Evolutionary conservation across 2,113 vertebrate species (phyloP), one percentile per base, ranked within the genome.

Genomic region (Pachyramphus minor): DNA sequence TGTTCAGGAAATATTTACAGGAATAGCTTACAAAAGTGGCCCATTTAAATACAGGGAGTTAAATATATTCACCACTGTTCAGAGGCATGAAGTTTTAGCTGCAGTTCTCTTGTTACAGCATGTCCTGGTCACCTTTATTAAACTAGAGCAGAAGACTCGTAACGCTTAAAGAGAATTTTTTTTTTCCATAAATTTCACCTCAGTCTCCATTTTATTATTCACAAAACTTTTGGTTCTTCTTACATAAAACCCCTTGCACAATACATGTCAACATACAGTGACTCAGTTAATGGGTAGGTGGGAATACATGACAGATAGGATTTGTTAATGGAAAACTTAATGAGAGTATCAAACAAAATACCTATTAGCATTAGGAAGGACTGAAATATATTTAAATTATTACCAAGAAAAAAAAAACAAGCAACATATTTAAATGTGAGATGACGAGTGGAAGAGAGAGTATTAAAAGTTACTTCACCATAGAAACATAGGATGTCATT

Each of bases 201-300:
- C 84, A 76, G 49, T 84, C 30, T 33, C 22, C 68, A 30, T 62
- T 86, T 94, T 84, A 82, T 91, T 90, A 53, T 15, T 18, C 93
- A 75, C 31, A 90, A 90, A 87, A 94, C 79, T 90, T 95, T 75
- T 72, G 60, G 83, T 64, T 69, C 67, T 66, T 86, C 84, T 96
- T 96, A 95, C 73, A 95, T 96, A 96, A 97, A 94, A 24, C 80
- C 90, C 93, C 84, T 82, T 72, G 72, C 76, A 81, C 73, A 93
- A 90, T 95, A 68, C 7, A 0, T 90, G 95, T 89, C 95, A 96
- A 95, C 86, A 93, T 94, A 62, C 76, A 78, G 73, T 96, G 96
- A 97, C 90, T 97, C 96, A 97, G 88, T 94, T 93, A 94, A 96
- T 68, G 49, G 86, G 93, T 96, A 87, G 96, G 96, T 96, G 92